A percentile compares a stretch with the other conserved stretches of the same genome.
phyloP scores from a whole-genome alignment of 2,888 invertebrate genomes.

The Cremastobaeus sp. region DNA sequence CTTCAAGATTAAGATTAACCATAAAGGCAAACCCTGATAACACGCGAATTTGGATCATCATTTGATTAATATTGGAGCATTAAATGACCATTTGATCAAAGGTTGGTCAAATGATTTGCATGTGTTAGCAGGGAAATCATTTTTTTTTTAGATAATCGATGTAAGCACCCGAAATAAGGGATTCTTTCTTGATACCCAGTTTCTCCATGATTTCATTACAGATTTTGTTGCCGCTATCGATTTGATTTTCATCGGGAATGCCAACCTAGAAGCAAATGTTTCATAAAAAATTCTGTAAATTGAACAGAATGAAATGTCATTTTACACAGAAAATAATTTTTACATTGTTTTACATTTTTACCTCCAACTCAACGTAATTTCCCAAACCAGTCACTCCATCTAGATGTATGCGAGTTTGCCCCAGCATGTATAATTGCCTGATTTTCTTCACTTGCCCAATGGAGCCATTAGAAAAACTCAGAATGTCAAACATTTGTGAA shows the following conservation, averaged over 20 bases:
- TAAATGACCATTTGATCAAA: no score
- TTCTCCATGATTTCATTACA: constrained; percentile 84
- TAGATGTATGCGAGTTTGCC: constrained; percentile 91
- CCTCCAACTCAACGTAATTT: constrained; percentile 91
- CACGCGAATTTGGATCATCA: no score
- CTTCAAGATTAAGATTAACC: no score
- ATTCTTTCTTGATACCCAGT: constrained; percentile 82
- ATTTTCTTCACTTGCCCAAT: constrained; percentile 87
- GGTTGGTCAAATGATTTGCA: no score
- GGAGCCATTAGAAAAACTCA: constrained; percentile 84
- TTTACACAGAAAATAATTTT: background rate
- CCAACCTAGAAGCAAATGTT: constrained; percentile 82
- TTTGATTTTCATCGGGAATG: constrained; percentile 82
- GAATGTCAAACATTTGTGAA: constrained; percentile 78
- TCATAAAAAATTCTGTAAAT: constrained; percentile 19
- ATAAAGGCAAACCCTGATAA: no score
- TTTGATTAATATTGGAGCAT: no score
- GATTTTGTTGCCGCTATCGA: constrained; percentile 85
- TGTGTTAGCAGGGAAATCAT: no score
- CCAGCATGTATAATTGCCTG: constrained; percentile 87
- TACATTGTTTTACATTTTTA: constrained; percentile 69
- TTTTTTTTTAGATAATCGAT: constrained; percentile 82
- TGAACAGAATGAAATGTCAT: background rate
- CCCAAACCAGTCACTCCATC: constrained; percentile 90
- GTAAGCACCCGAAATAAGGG: constrained; percentile 87